These are phyloP conservation scores for Nomada lathburiana DNA, from an alignment of 2,888 invertebrate species.

Conservation along the genomic window DNA sequence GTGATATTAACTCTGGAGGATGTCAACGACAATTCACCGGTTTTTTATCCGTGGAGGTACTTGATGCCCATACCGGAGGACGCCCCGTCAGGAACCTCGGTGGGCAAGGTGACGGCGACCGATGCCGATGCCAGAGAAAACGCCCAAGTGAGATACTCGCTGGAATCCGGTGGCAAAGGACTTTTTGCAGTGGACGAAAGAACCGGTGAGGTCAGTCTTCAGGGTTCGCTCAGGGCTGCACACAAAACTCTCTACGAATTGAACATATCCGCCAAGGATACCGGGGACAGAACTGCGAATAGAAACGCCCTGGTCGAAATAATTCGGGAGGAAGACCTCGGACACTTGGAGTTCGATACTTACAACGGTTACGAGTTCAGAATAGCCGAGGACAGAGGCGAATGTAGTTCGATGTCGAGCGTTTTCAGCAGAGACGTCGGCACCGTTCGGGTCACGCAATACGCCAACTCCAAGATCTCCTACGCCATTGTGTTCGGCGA, in stretches of 20 bases:
- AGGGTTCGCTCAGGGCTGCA: slow-evolving; percentile 88
- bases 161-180: slow-evolving; percentile 92
- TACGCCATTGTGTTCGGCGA: slow-evolving; percentile 94
- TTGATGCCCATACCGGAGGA: slow-evolving; percentile 91
- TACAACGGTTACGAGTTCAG: slow-evolving; percentile 93
- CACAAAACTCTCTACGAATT: slow-evolving; percentile 90
- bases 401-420: slow-evolving; percentile 84
- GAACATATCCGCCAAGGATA: slow-evolving; percentile 92
- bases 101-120: slow-evolving; percentile 91
- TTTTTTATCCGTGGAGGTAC: slow-evolving; percentile 96
- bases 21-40: slow-evolving; percentile 96
- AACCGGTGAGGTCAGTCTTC: slow-evolving; percentile 91
- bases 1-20: slow-evolving; percentile 92
- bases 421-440: slow-evolving; percentile 90
- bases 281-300: slow-evolving; percentile 90
- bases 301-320: slow-evolving; percentile 93
- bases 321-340: slow-evolving; percentile 89
- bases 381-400: slow-evolving; percentile 92
- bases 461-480: slow-evolving; percentile 84
- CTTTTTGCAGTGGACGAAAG: slow-evolving; percentile 92
- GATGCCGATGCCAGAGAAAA: slow-evolving; percentile 96
- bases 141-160: slow-evolving; percentile 91
- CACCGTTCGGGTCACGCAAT: slow-evolving; percentile 87
- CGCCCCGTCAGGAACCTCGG: slow-evolving; percentile 87
- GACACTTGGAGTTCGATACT: slow-evolving; percentile 91